Evolutionary conservation across 2,113 vertebrate species (phyloP).

Genomic region (Alexandromys fortis): DNA sequence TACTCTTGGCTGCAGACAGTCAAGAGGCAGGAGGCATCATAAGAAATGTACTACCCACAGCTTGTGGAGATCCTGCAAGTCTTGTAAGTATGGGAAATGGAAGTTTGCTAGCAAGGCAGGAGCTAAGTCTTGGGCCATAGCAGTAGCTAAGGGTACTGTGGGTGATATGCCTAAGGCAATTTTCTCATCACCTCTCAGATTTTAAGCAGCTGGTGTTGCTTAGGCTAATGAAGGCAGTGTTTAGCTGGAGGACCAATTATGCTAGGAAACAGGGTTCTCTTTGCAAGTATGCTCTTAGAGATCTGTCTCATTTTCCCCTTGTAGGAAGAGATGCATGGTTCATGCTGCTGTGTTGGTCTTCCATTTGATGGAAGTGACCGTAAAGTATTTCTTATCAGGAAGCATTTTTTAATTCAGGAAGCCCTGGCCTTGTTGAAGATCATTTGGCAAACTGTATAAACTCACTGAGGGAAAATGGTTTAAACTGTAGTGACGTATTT

Average conservation of each 20-base stretch:
- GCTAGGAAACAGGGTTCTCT: neutral
- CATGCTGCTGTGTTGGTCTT: fast-evolving
- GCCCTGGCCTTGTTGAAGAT: neutral
- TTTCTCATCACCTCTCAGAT: neutral
- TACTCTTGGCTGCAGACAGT: neutral
- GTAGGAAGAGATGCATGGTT: neutral
- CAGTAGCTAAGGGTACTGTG: neutral
- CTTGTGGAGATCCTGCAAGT: neutral
- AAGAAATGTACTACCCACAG: neutral
- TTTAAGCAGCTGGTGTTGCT: neutral
- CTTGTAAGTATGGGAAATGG: neutral
- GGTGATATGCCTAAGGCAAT: neutral
- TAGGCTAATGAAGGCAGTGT: neutral
- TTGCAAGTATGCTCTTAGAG: neutral
- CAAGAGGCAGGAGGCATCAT: too few relatives aligned
- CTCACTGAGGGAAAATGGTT: neutral
- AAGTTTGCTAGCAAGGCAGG: neutral
- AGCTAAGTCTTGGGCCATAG: neutral
- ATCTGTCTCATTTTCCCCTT: neutral
- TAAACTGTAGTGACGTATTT: neutral
- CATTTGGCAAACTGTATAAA: neutral
- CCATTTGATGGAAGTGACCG: neutral
- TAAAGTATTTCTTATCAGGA: neutral
- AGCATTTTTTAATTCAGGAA: neutral
- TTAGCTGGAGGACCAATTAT: neutral